These are phyloP conservation scores for Lasioglossum lativentre DNA, from an alignment of 2,888 invertebrate genomes.

Conservation along the genomic window DNA sequence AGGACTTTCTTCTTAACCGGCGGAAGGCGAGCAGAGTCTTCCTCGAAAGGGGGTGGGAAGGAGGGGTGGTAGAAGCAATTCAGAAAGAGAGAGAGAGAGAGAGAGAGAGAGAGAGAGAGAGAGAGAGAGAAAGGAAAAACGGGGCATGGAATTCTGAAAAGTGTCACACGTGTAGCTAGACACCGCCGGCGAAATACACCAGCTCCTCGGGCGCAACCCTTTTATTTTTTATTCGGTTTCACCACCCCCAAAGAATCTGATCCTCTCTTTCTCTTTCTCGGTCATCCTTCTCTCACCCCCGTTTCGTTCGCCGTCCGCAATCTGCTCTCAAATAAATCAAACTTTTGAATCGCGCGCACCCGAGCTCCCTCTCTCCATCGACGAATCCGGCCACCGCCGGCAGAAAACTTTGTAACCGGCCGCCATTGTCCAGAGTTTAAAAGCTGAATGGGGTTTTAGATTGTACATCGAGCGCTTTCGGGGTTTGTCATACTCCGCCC, in stretches of 20 bases:
- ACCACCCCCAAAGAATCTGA: conserved; percentile 60
- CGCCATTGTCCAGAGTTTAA: conserved; percentile 83
- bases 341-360: conserved; percentile 81
- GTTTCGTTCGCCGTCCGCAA: conserved; percentile 77
- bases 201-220: conserved; percentile 32
- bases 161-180: conserved; percentile 73
- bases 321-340: conserved; percentile 84
- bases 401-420: conserved; percentile 81
- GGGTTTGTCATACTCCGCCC: conserved; percentile 76
- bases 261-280: conserved; percentile 31
- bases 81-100: conserved; percentile 4
- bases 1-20: conserved; percentile 35
- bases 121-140: conserved; percentile 18
- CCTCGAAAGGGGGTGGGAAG: not conserved
- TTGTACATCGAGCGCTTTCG: conserved; percentile 81
- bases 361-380: conserved; percentile 48
- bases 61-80: conserved; percentile 14
- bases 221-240: conserved; percentile 53
- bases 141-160: conserved; percentile 51
- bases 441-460: conserved; percentile 84
- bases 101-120: conserved; percentile 8
- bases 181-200: conserved; percentile 73
- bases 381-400: conserved; percentile 62
- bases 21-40: not conserved
- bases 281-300: conserved; percentile 23